Evolutionary conservation across 1,140 invertebrate species (phyloP).

Genomic region (Microplitis mediator): DNA sequence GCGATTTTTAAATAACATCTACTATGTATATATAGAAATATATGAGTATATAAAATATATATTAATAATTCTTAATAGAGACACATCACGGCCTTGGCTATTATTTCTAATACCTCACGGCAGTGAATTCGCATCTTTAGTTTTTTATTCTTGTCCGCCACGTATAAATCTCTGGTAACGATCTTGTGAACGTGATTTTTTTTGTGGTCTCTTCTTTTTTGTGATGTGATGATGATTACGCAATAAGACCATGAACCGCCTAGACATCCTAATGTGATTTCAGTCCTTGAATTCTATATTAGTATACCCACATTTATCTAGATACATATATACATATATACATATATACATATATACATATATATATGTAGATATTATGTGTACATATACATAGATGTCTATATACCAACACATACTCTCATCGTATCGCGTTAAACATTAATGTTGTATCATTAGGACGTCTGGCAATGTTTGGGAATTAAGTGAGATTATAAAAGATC

Average conservation of each 20-base stretch:
- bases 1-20: background rate
- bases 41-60: background rate
- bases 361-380: too few species aligned
- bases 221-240: conserved; percentile 2
- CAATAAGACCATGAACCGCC: conserved; percentile 19
- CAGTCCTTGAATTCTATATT: background rate
- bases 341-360: too few species aligned
- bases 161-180: background rate
- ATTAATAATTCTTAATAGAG: background rate
- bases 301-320: too few species aligned
- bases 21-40: background rate
- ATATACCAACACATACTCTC: too few species aligned
- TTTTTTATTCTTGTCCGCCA: background rate
- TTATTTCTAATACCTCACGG: background rate
- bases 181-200: background rate
- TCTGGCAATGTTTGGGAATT: too few species aligned
- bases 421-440: too few species aligned
- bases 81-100: background rate
- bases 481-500: too few species aligned
- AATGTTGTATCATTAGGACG: too few species aligned
- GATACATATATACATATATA: too few species aligned
- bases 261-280: conserved; percentile 14
- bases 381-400: too few species aligned
- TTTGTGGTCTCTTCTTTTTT: background rate
- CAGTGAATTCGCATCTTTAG: background rate